phyloP scores from a whole-genome alignment of 92 coral and sea anemone genomes.

The Umimayanthus kanabou region DNA sequence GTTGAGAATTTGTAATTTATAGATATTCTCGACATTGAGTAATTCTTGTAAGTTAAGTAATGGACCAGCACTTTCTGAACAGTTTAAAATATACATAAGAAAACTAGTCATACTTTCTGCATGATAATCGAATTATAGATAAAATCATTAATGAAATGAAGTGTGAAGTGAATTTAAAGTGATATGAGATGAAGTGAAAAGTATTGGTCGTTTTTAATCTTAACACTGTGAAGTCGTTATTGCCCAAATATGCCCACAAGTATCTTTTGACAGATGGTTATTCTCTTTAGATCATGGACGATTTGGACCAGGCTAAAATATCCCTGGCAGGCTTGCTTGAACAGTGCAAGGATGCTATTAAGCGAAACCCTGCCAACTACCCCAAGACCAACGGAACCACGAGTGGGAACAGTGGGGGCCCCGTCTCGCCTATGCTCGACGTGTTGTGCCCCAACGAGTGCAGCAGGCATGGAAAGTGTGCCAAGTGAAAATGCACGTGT shows the following conservation, averaged over 20 bases:
- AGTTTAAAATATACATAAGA: too few relatives aligned
- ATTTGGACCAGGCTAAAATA: not conserved
- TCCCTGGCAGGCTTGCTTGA: conserved; percentile 3
- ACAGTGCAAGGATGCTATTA: conserved; percentile 10
- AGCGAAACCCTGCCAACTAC: conserved; percentile 28
- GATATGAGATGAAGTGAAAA: too few relatives aligned
- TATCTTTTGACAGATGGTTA: too few relatives aligned
- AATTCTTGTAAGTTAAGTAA: too few relatives aligned
- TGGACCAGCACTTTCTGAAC: too few relatives aligned
- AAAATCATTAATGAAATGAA: too few relatives aligned
- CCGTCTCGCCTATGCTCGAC: not conserved
- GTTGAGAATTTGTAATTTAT: too few relatives aligned
- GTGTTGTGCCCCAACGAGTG: conserved; percentile 32
- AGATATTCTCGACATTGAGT: too few relatives aligned
- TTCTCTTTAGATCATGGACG: conserved; percentile 8
- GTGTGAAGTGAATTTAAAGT: too few relatives aligned
- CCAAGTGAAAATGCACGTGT: conserved; percentile 21
- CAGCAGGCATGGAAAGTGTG: conserved; percentile 30
- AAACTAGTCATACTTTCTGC: too few relatives aligned
- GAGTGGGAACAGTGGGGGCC: not conserved
- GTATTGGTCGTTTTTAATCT: not conserved
- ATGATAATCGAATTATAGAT: too few relatives aligned
- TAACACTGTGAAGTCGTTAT: not conserved
- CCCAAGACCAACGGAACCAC: conserved; percentile 30
- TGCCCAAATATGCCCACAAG: too few relatives aligned